Percentiles rank a stretch among this genome's conserved stretches.
Conservation (phyloP, 2,113 vertebrate species). For the Podocnemis expansa region DNA sequence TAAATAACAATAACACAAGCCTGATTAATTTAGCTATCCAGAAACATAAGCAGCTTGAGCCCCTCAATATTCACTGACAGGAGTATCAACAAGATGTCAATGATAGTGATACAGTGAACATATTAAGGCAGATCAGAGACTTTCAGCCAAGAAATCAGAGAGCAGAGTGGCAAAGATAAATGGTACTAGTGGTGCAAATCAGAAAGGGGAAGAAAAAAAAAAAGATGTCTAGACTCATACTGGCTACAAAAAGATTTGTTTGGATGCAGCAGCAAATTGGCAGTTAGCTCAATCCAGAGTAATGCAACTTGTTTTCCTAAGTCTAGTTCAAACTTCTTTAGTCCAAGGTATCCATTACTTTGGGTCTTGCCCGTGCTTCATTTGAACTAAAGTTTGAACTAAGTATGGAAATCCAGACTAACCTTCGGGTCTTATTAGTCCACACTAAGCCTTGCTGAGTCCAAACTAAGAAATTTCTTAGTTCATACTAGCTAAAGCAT, state of each 20-base stretch:
- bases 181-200: neutral
- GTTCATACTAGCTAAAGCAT: no score
- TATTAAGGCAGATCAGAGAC: neutral
- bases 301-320: neutral
- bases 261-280: neutral
- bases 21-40: constrained; percentile 12
- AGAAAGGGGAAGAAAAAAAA: neutral
- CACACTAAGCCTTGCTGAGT: no score
- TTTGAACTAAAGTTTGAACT: no score
- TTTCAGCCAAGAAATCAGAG: constrained; percentile 23
- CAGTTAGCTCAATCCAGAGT: neutral
- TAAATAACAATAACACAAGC: neutral
- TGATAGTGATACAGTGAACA: neutral
- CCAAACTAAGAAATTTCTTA: no score
- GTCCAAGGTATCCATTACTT: no score
- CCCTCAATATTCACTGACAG: constrained; percentile 16
- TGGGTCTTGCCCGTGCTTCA: no score
- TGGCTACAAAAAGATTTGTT: neutral
- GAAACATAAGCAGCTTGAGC: neutral
- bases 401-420: no score
- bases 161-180: neutral
- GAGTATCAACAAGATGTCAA: constrained; percentile 42
- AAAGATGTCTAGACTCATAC: neutral
- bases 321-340: no score
- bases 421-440: no score